Conservation (phyloP, 2,888 invertebrate genomes). For the Selenia dentaria region DNA sequence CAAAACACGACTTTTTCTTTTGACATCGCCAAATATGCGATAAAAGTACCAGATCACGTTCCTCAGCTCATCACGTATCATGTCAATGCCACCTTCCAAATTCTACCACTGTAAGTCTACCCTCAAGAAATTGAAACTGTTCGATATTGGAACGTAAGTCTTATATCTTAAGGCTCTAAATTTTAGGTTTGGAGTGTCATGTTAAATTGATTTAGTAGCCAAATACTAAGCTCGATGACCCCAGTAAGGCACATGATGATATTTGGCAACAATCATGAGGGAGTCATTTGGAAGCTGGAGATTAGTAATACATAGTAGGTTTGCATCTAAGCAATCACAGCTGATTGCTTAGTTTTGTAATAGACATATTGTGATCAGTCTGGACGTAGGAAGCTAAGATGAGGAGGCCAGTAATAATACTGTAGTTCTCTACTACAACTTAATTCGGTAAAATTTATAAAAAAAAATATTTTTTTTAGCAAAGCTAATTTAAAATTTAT, state of each 20-base stretch:
- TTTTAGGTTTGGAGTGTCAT: too few relatives aligned
- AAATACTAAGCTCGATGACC: slow-evolving; percentile 50
- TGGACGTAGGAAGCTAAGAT: too few relatives aligned
- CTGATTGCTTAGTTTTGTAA: slow-evolving; percentile 1
- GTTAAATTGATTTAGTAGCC: slow-evolving; percentile 34
- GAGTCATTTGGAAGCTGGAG: slow-evolving; percentile 27
- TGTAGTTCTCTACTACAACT: too few relatives aligned
- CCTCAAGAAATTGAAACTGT: background rate
- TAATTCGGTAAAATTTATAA: too few relatives aligned
- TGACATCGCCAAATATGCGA: slow-evolving; percentile 13
- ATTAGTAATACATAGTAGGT: background rate
- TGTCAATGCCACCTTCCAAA: slow-evolving; percentile 53
- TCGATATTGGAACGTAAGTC: slow-evolving; percentile 22
- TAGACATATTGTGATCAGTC: background rate
- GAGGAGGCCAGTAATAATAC: too few relatives aligned
- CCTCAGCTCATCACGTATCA: slow-evolving; percentile 47
- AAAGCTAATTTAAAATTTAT: too few relatives aligned
- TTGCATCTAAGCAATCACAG: slow-evolving; percentile 1
- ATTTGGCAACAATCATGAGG: slow-evolving; percentile 40
- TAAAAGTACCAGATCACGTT: slow-evolving; percentile 38
- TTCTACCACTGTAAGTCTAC: slow-evolving; percentile 9
- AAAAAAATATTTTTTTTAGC: too few relatives aligned
- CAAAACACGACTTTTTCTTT: slow-evolving; percentile 4
- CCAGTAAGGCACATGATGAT: slow-evolving; percentile 32
- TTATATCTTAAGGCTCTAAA: too few relatives aligned